phyloP scores from a whole-genome alignment of 2,888 invertebrate genomes.

The Brenthis ino region DNA sequence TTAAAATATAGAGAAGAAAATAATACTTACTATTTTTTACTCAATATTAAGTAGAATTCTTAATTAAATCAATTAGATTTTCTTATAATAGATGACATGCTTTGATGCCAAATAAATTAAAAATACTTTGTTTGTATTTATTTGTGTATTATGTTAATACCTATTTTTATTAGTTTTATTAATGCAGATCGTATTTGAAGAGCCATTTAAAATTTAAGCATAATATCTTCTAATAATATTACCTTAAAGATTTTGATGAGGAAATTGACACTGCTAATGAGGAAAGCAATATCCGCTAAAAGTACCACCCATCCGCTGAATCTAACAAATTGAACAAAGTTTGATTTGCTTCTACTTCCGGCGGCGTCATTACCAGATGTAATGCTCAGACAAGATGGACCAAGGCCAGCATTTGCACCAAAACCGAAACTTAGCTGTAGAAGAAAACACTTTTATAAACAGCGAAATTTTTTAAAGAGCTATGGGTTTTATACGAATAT shows the following conservation, averaged over 20 bases:
- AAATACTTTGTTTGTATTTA: no score
- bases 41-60: no score
- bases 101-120: no score
- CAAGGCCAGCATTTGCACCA: slow-evolving; percentile 58
- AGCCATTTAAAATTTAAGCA: no score
- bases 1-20: no score
- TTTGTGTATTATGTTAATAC: no score
- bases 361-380: slow-evolving; percentile 3
- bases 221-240: slow-evolving; percentile 12
- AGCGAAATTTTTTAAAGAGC: not conserved
- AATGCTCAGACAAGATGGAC: slow-evolving; percentile 52
- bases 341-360: slow-evolving; percentile 22
- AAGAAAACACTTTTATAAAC: not conserved
- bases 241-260: slow-evolving; percentile 54
- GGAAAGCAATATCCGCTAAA: slow-evolving; percentile 48
- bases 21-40: no score
- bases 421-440: slow-evolving; percentile 66
- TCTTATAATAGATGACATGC: no score
- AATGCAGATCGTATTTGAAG: no score
- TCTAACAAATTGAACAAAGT: slow-evolving; percentile 45
- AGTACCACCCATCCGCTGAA: slow-evolving; percentile 56
- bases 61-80: no score
- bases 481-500: no score
- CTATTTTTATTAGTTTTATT: no score
- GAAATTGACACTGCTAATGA: slow-evolving; percentile 49